phyloP scores from a whole-genome alignment of 2,888 invertebrate genomes.

The Axea sp. region DNA sequence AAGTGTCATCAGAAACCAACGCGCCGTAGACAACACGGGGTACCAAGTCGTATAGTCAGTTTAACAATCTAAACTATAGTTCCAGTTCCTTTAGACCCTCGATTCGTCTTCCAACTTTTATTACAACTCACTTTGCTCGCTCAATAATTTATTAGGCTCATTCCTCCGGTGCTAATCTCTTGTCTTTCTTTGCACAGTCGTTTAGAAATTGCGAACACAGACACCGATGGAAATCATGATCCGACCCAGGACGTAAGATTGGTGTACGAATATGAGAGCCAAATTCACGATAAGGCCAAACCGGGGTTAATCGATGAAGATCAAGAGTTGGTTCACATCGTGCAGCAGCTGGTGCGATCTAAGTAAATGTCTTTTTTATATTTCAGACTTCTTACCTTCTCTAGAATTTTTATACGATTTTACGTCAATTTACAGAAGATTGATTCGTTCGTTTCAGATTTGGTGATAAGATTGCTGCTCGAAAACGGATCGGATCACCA shows the following conservation, averaged over 20 bases:
- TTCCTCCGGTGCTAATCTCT: too few species aligned
- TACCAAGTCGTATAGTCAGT: too few species aligned
- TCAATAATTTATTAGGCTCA: too few species aligned
- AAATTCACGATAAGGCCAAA: slow-evolving; percentile 23
- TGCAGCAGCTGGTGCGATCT: slow-evolving; percentile 69
- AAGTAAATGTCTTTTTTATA: slow-evolving; percentile 63
- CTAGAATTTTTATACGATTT: background rate
- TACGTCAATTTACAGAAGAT: slow-evolving; percentile 8
- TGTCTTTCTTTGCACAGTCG: too few species aligned
- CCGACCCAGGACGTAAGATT: background rate
- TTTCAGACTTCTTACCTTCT: background rate
- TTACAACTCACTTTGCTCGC: too few species aligned
- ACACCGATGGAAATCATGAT: too few species aligned
- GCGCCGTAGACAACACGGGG: too few species aligned
- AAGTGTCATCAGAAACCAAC: too few species aligned
- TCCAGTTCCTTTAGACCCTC: too few species aligned
- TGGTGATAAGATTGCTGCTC: slow-evolving; percentile 61
- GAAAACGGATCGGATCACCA: slow-evolving; percentile 58
- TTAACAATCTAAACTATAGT: too few species aligned
- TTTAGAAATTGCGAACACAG: too few species aligned
- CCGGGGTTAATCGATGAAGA: slow-evolving; percentile 36
- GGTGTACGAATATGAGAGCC: background rate
- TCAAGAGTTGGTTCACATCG: slow-evolving; percentile 62
- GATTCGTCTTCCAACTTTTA: too few species aligned
- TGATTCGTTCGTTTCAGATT: slow-evolving; percentile 63